Base-by-base conservation (phyloP, 2,797 vertebrate species). In the Aeoliscus strigatus region DNA sequence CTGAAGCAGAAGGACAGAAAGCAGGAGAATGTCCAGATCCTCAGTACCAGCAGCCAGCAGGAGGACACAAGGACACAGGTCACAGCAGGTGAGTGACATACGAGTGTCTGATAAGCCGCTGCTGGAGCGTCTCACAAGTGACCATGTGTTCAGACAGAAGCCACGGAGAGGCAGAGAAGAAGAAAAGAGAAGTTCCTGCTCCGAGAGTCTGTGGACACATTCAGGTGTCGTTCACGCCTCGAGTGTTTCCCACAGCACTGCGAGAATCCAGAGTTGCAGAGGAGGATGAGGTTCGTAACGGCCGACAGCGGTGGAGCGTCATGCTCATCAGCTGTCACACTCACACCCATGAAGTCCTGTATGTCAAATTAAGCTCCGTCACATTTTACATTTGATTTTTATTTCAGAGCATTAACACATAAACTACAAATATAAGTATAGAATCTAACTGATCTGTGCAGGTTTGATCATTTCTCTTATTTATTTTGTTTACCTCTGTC, bases 221-320 rank as follows among this genome's bases (percentile, higher is more conserved):
- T 61, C 45, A 81, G 52, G 73, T 98, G 63, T 83, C 53, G 6
- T 98, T 98, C 37, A 99, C 93, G 0, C 88, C 91, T 4, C 83
- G 93, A 9, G 86, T 88, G 25, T 99, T 98, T 66, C 94, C 93
- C 8, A 98, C 93, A 2, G 91, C 95, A 2, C 84, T 94, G 9
- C 75, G 96, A 38, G 96, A 99, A 64, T 98, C 96, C 9, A 75
- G 69, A 0, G n/a, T 90, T 1, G 73, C 78, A 2, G 92, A 94
- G 67, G 96, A 99, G 44, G 92, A 96, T 40, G 92, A 97, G 90
- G 96, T 95, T 57, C 6, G 8, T 23, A 8, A 4, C 21, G 8
- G 21, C 21, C n/a, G n/a, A n/a, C n/a, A n/a, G n/a, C n/a, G n/a
- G n/a, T n/a, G n/a, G n/a, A n/a, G n/a, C n/a, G n/a, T n/a, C n/a